phyloP scores from a whole-genome alignment of 2,888 invertebrate species.

The Hesperia comma region DNA sequence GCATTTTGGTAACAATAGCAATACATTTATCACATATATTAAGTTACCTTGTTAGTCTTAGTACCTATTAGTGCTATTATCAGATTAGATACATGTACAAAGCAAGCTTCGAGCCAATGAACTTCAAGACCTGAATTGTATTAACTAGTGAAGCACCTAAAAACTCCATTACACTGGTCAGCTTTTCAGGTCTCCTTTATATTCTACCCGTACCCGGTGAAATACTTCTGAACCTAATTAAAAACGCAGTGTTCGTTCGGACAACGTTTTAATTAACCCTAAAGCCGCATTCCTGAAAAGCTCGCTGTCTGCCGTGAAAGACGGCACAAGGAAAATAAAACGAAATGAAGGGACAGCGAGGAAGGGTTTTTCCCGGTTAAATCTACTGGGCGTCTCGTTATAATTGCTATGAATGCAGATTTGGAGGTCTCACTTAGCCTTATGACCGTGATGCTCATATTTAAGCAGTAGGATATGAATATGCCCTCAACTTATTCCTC shows the following conservation, averaged over 20 bases:
- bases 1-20: no score
- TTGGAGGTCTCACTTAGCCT: neutral
- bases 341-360: constrained; percentile 5
- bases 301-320: constrained; percentile 1
- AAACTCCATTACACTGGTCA: no score
- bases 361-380: neutral
- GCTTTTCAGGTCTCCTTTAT: neutral
- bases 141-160: no score
- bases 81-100: no score
- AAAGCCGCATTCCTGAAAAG: constrained; percentile 9
- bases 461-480: no score
- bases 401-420: neutral
- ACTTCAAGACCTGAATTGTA: no score
- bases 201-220: constrained; percentile 8
- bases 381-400: neutral
- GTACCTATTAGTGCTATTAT: no score
- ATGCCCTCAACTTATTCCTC: no score
- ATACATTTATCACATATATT: no score
- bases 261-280: constrained; percentile 9
- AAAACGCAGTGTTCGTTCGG: neutral
- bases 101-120: no score
- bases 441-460: neutral
- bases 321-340: constrained; percentile 1
- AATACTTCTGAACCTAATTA: neutral
- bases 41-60: no score